A percentile compares a stretch with the other conserved stretches of the same genome.
Evolutionary conservation across 2,113 vertebrate species (phyloP).

Genomic region (Recurvirostra avosetta): DNA sequence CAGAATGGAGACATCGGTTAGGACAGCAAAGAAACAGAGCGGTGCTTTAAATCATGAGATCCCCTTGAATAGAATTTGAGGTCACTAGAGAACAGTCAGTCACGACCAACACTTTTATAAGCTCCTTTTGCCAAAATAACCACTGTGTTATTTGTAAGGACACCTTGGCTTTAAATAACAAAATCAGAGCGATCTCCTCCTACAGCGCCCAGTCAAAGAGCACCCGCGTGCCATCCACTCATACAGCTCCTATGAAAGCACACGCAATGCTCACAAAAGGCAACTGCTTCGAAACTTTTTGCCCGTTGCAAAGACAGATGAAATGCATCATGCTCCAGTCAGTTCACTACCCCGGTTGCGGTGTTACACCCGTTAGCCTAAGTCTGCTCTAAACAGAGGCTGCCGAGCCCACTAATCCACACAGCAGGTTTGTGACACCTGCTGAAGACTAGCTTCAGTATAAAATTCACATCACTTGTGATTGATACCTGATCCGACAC

Average conservation of each 20-base stretch:
- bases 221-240: background rate
- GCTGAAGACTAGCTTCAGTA: background rate
- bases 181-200: background rate
- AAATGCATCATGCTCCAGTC: background rate
- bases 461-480: background rate
- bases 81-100: slow-evolving; percentile 45
- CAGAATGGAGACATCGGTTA: background rate
- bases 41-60: background rate
- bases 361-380: background rate
- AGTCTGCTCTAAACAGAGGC: background rate
- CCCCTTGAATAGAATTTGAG: slow-evolving; percentile 41
- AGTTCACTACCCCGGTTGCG: background rate
- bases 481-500: background rate
- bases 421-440: background rate
- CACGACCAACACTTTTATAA: background rate
- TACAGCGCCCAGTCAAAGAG: background rate
- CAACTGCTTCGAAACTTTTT: background rate
- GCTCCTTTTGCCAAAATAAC: slow-evolving; percentile 17
- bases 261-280: background rate
- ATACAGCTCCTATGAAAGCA: background rate
- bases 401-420: background rate
- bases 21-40: background rate
- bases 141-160: slow-evolving; percentile 14
- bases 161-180: slow-evolving; percentile 29
- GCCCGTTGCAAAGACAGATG: background rate